These are phyloP conservation scores for Paramisgurnus dabryanus DNA, from an alignment of 2,113 vertebrate species.

Conservation along the genomic window DNA sequence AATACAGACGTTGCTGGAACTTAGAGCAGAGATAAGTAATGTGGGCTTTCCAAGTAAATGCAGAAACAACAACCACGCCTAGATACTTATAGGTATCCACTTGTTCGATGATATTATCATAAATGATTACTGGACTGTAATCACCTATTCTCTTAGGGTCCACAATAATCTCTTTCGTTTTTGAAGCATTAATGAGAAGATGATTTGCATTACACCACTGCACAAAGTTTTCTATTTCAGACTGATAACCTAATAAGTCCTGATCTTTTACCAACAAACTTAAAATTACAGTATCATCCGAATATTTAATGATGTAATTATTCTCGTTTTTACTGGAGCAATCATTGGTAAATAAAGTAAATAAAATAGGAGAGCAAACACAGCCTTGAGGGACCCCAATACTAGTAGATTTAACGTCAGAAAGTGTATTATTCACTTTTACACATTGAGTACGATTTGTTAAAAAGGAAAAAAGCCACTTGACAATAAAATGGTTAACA, in stretches of 20 bases:
- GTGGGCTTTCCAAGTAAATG: too few relatives aligned
- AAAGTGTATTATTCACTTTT: too few relatives aligned
- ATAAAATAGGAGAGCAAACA: background rate
- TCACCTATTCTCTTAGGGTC: background rate
- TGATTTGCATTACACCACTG: slow-evolving; percentile 2
- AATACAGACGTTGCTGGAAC: too few relatives aligned
- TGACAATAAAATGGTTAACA: too few relatives aligned
- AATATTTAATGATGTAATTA: background rate
- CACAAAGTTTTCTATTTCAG: background rate
- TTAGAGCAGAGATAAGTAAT: too few relatives aligned
- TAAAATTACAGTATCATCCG: background rate
- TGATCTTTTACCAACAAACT: background rate
- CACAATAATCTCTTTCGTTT: background rate
- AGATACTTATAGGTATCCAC: background rate
- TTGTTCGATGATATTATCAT: background rate
- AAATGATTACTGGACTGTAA: background rate
- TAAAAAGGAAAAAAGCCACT: too few relatives aligned
- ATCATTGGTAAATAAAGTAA: background rate
- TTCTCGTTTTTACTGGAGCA: background rate
- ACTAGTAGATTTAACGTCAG: too few relatives aligned
- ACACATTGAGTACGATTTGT: too few relatives aligned
- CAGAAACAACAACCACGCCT: too few relatives aligned
- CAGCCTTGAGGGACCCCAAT: too few relatives aligned
- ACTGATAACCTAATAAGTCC: background rate
- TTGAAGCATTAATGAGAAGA: background rate